A percentile compares a stretch with the other conserved stretches of the same genome.
phyloP scores from a whole-genome alignment of 35 echinoderm and acorn worm species.

The Heliocidaris tuberculata region DNA sequence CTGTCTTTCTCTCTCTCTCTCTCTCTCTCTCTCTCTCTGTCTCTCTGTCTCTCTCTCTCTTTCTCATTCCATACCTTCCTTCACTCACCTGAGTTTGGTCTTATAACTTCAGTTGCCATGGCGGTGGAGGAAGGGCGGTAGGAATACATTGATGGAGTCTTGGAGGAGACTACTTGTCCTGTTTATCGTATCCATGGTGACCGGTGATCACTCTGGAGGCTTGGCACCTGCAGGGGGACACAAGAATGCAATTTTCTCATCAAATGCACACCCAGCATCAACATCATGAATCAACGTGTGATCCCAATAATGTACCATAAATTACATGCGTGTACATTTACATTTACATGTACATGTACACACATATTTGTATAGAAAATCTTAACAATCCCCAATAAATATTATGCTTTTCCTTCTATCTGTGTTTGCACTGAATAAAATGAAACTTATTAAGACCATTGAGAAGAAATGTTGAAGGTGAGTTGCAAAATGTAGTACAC shows the following conservation, averaged over 20 bases:
- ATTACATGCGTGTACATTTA: too few relatives aligned
- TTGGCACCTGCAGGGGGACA: neutral
- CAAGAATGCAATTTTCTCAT: neutral
- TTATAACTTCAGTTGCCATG: slow-evolving; percentile 41
- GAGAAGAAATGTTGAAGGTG: too few relatives aligned
- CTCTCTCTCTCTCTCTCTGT: too few relatives aligned
- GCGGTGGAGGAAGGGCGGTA: neutral
- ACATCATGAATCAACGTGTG: neutral
- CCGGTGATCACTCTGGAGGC: neutral
- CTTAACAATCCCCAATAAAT: too few relatives aligned
- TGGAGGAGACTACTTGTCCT: neutral
- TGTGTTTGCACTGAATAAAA: too few relatives aligned
- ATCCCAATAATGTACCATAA: too few relatives aligned
- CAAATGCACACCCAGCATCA: neutral
- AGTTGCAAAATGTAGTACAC: too few relatives aligned
- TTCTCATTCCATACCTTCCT: neutral
- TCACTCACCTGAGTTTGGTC: slow-evolving; percentile 21
- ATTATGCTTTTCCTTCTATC: too few relatives aligned
- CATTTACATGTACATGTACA: too few relatives aligned
- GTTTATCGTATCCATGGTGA: slow-evolving; percentile 28
- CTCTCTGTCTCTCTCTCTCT: neutral
- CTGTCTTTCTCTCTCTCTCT: neutral
- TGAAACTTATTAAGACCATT: too few relatives aligned
- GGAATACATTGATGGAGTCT: slow-evolving; percentile 34
- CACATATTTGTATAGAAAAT: too few relatives aligned